Evolutionary conservation across 1,140 invertebrate genomes (phyloP).

Genomic region (Macrobrachium nipponense): DNA sequence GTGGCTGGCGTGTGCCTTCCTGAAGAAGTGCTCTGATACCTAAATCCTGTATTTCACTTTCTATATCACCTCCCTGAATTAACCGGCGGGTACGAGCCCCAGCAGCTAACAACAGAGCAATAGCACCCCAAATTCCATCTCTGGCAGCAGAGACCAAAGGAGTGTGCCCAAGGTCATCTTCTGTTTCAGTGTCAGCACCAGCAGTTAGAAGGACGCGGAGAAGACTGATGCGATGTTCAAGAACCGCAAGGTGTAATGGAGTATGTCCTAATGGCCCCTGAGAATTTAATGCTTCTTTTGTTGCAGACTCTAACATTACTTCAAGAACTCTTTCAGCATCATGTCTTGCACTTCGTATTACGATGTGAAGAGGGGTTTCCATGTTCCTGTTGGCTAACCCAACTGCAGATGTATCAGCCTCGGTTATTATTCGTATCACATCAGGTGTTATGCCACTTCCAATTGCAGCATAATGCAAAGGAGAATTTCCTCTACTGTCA

Average conservation of each 20-base stretch:
- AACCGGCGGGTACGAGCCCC: conserved; percentile 57
- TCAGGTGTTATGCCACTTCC: conserved; percentile 40
- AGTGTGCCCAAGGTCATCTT: conserved; percentile 64
- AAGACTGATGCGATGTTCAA: conserved; percentile 58
- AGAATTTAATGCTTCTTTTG: conserved; percentile 54
- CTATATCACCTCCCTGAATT: conserved; percentile 45
- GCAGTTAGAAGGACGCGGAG: conserved; percentile 57
- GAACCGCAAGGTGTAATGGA: conserved; percentile 64
- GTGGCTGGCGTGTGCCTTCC: conserved; percentile 45
- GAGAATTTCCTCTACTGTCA: conserved; percentile 55
- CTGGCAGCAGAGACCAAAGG: conserved; percentile 63
- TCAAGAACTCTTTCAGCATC: conserved; percentile 49
- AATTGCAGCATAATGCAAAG: conserved; percentile 57
- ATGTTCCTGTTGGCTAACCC: conserved; percentile 53
- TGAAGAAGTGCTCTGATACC: conserved; percentile 44
- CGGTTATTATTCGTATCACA: conserved; percentile 33
- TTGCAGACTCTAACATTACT: conserved; percentile 44
- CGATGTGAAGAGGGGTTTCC: conserved; percentile 64
- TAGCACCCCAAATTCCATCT: conserved; percentile 59
- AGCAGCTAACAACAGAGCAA: conserved; percentile 62
- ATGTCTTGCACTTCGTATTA: conserved; percentile 49
- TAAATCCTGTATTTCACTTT: conserved; percentile 32
- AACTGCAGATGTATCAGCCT: conserved; percentile 38
- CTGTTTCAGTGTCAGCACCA: conserved; percentile 62
- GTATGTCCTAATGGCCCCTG: conserved; percentile 63